phyloP scores from a whole-genome alignment of 2,113 vertebrate genomes.

The Istiophorus platypterus region DNA sequence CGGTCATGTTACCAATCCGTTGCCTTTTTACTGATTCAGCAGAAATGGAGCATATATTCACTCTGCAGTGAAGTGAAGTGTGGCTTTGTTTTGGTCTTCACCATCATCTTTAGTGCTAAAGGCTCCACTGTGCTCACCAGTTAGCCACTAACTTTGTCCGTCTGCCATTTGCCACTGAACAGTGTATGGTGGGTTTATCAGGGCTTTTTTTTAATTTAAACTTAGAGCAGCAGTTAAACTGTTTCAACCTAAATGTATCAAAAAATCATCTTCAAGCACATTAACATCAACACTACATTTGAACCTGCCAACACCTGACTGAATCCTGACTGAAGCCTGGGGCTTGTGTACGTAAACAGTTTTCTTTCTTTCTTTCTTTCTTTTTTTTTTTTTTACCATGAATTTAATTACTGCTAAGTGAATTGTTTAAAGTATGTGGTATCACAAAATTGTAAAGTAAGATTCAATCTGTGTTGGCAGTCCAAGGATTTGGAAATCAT shows the following conservation, averaged over 20 bases:
- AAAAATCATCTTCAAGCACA: background rate
- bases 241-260: background rate
- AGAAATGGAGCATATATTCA: background rate
- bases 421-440: conserved; percentile 4
- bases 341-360: conserved; percentile 16
- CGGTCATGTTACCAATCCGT: background rate
- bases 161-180: background rate
- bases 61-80: no score
- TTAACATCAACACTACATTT: background rate
- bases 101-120: background rate
- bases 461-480: background rate
- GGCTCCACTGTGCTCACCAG: background rate
- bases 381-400: background rate
- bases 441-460: background rate
- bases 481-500: background rate
- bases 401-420: conserved; percentile 18
- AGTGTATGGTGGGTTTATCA: background rate
- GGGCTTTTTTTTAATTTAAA: no score
- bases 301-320: conserved; percentile 12
- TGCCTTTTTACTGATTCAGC: background rate
- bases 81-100: background rate
- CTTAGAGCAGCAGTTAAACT: background rate
- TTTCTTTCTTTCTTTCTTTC: no score
- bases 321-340: conserved; percentile 3
- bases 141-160: background rate